Conservation (phyloP, 2,113 vertebrate species). For the Reinhardtius hippoglossoides region DNA sequence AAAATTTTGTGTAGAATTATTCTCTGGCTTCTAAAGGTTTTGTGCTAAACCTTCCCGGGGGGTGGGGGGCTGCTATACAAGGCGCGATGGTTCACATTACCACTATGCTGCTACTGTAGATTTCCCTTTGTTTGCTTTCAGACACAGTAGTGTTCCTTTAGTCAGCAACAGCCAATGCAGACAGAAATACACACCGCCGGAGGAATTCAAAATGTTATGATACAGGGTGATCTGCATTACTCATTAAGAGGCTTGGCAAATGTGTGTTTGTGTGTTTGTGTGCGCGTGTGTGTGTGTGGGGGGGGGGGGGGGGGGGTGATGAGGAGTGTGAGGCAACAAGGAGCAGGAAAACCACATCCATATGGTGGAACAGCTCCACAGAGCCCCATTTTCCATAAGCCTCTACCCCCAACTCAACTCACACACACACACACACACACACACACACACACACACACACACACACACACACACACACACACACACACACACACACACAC, state of each 20-base stretch:
- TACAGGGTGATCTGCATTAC: constrained; percentile 61
- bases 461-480: constrained; percentile 6
- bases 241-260: constrained; percentile 67
- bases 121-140: constrained; percentile 47
- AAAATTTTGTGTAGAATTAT: constrained; percentile 27
- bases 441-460: constrained; percentile 26
- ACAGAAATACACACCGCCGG: constrained; percentile 44
- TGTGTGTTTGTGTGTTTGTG: constrained; percentile 18
- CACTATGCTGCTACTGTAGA: constrained; percentile 54
- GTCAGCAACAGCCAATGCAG: constrained; percentile 31
- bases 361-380: constrained; percentile 69
- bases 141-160: constrained; percentile 47
- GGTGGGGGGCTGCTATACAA: constrained; percentile 19
- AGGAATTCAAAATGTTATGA: constrained; percentile 66
- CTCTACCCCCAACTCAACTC: constrained; percentile 52
- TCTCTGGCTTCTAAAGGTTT: constrained; percentile 43
- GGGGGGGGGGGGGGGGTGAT: neutral
- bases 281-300: constrained; percentile 8
- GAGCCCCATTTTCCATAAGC: constrained; percentile 71
- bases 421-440: constrained; percentile 3
- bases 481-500: constrained; percentile 6
- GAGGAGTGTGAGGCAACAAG: constrained; percentile 41
- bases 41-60: constrained; percentile 41
- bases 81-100: constrained; percentile 52
- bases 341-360: constrained; percentile 76